Conservation (phyloP, 2,113 vertebrate species). For the Gobius niger region DNA sequence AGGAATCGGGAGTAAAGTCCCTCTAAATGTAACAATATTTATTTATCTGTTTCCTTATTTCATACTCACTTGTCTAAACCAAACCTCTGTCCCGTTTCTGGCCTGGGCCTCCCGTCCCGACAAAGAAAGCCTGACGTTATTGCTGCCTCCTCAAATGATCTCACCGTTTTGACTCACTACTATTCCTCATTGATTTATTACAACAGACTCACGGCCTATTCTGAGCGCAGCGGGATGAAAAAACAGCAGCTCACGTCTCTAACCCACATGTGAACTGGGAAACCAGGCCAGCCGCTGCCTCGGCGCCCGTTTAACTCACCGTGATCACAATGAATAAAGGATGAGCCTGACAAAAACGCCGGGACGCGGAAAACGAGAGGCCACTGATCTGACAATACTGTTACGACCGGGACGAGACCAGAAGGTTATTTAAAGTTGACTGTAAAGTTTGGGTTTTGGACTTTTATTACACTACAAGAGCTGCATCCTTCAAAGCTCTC, state of each 20-base stretch:
- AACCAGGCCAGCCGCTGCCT: slow-evolving; percentile 5
- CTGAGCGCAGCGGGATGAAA: no score
- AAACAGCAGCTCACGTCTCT: background rate
- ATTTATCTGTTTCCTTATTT: background rate
- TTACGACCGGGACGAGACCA: background rate
- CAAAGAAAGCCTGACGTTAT: background rate
- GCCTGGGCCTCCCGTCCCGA: background rate
- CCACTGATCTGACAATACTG: slow-evolving; percentile 13
- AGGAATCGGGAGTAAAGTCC: no score
- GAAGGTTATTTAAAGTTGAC: background rate
- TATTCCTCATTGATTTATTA: background rate
- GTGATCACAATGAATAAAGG: slow-evolving; percentile 46
- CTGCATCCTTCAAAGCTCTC: no score
- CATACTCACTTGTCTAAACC: background rate
- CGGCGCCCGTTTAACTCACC: slow-evolving; percentile 18
- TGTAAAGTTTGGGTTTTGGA: background rate
- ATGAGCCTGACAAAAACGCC: slow-evolving; percentile 38
- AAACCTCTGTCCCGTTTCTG: background rate
- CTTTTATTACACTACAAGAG: no score
- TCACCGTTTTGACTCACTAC: background rate
- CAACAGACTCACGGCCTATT: background rate
- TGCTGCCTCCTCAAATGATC: background rate
- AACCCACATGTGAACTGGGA: background rate
- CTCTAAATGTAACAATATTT: background rate
- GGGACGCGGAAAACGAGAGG: slow-evolving; percentile 33